Evolutionary conservation across 2,888 invertebrate species (phyloP).

Genomic region (Stenodema calcarata): DNA sequence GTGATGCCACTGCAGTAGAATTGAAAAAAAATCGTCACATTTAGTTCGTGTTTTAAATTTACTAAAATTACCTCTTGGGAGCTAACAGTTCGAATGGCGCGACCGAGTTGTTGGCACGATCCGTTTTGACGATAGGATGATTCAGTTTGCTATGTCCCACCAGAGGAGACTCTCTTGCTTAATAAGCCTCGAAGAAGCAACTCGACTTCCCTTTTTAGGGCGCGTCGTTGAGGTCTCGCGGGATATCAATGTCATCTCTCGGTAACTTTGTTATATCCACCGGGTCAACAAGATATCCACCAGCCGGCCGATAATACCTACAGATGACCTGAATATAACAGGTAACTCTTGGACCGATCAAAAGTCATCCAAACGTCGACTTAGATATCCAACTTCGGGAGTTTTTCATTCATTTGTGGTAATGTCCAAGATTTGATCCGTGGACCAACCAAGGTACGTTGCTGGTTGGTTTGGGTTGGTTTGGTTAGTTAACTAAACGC

Average conservation of each 20-base stretch:
- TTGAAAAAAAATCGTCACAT: too few relatives aligned
- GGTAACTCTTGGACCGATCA: too few relatives aligned
- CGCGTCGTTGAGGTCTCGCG: neutral
- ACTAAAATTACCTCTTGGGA: too few relatives aligned
- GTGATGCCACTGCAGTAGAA: too few relatives aligned
- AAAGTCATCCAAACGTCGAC: too few relatives aligned
- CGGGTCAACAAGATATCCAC: neutral
- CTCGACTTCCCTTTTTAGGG: constrained; percentile 13
- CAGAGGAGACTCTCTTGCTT: neutral
- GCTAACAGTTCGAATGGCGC: neutral
- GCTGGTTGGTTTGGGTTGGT: too few relatives aligned
- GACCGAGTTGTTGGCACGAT: neutral
- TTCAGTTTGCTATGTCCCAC: neutral
- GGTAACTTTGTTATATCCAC: neutral
- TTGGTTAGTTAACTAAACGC: too few relatives aligned
- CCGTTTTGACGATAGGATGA: neutral
- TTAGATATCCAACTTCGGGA: too few relatives aligned
- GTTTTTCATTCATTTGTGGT: too few relatives aligned
- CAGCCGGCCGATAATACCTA: neutral
- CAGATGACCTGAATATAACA: neutral
- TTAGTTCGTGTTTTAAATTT: too few relatives aligned
- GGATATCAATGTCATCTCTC: neutral
- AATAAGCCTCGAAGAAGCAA: neutral
- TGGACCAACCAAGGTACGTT: too few relatives aligned
- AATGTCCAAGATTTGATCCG: too few relatives aligned